phyloP scores from a whole-genome alignment of 2,113 vertebrate species.

The Crotophaga sulcirostris region DNA sequence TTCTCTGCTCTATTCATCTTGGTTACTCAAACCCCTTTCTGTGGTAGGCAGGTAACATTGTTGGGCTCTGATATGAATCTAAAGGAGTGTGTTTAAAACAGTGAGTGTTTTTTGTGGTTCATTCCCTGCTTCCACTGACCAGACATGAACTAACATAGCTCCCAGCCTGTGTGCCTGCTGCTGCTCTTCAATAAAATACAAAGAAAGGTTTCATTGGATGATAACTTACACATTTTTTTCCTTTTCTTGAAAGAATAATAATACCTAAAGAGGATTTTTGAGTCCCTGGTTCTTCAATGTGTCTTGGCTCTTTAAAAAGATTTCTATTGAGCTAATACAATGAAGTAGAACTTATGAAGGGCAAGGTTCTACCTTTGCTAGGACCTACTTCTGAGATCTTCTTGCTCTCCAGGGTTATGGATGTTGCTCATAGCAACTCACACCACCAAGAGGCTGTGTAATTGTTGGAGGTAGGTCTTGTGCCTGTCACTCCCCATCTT shows the following conservation, averaged over 20 bases:
- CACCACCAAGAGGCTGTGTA: background rate
- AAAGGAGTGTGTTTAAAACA: background rate
- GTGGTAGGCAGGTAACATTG: background rate
- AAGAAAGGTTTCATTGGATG: background rate
- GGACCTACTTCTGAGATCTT: background rate
- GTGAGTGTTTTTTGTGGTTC: background rate
- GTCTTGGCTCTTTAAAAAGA: background rate
- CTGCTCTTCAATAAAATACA: background rate
- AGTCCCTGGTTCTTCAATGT: background rate
- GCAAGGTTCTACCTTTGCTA: background rate
- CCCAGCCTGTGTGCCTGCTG: background rate
- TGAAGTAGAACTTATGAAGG: background rate
- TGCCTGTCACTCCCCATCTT: background rate
- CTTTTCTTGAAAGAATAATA: background rate
- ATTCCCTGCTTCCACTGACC: background rate
- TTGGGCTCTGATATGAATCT: background rate
- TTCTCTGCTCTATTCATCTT: background rate
- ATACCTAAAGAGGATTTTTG: background rate
- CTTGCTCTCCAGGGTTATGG: no score
- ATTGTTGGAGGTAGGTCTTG: background rate
- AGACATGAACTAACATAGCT: background rate
- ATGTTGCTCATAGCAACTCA: rapidly evolving
- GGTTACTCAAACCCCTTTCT: background rate
- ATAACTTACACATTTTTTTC: background rate
- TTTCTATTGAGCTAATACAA: background rate